Evolutionary conservation across 92 coral and sea anemone genomes (phyloP).

Genomic region (Phenganax stokvisi): DNA sequence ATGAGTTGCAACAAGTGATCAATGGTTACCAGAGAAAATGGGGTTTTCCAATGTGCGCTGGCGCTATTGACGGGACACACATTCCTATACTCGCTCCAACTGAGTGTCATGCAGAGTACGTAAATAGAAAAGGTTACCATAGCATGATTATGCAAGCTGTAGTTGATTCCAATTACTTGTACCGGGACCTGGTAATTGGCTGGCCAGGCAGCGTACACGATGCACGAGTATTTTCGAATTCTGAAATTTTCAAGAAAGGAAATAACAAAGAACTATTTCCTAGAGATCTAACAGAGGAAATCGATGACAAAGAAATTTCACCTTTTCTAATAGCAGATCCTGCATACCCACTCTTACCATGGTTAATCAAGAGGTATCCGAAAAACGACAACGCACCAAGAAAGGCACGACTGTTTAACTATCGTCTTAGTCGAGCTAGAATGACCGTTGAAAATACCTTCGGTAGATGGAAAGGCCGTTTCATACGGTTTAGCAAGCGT

Average conservation of each 20-base stretch:
- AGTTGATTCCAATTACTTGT: conserved; percentile 49
- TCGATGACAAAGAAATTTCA: conserved; percentile 35
- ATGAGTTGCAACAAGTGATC: conserved; percentile 17
- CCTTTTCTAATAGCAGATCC: conserved; percentile 47
- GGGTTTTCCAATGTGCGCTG: conserved; percentile 48
- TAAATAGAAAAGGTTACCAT: conserved; percentile 52
- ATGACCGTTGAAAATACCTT: conserved; percentile 59
- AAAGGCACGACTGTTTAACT: conserved; percentile 46
- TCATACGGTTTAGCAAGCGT: conserved; percentile 35
- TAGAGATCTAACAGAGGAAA: background rate
- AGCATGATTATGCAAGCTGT: conserved; percentile 61
- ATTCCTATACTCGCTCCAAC: conserved; percentile 52
- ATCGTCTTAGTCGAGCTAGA: conserved; percentile 51
- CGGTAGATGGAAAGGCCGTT: conserved; percentile 55
- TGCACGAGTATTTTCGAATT: conserved; percentile 49
- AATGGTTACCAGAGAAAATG: conserved; percentile 33
- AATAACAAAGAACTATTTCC: conserved; percentile 41
- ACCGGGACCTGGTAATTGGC: conserved; percentile 56
- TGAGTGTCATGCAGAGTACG: conserved; percentile 50
- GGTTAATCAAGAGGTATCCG: conserved; percentile 56
- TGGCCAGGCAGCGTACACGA: conserved; percentile 72
- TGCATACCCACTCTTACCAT: conserved; percentile 55
- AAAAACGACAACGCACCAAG: conserved; percentile 27
- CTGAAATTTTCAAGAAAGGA: conserved; percentile 44
- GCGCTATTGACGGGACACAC: conserved; percentile 45